Evolutionary conservation across 2,797 vertebrate genomes (phyloP).

Genomic region (Morelia viridis): DNA sequence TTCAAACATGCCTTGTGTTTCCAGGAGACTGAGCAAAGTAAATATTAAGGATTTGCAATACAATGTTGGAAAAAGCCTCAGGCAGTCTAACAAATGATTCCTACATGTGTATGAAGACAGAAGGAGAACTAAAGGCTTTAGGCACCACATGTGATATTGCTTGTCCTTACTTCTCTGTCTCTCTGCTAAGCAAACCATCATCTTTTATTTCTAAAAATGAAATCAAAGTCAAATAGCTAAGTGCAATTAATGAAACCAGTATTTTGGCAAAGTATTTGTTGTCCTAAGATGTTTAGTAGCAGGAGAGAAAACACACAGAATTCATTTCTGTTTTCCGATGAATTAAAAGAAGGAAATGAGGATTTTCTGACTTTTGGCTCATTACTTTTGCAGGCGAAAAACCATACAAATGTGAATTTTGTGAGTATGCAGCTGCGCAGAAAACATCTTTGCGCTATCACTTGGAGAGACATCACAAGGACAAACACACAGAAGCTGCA

Average conservation of each 20-base stretch:
- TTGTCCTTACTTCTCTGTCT: not conserved
- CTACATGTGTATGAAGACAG: not conserved
- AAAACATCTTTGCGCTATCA: conserved; percentile 96
- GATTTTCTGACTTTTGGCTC: not conserved
- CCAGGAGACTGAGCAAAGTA: not conserved
- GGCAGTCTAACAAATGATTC: not conserved
- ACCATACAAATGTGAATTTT: conserved; percentile 95
- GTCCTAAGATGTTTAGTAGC: not conserved
- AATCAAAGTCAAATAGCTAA: not conserved
- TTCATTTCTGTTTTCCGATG: rapidly evolving
- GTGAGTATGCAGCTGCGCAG: conserved; percentile 95
- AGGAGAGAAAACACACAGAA: not conserved
- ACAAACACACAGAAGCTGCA: conserved; percentile 74
- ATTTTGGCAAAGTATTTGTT: conserved; percentile 19
- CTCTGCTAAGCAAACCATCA: conserved; percentile 33
- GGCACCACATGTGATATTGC: not conserved
- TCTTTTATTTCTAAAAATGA: not conserved
- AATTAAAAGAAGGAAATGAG: not conserved
- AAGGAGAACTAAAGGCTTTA: not conserved
- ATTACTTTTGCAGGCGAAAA: conserved; percentile 88
- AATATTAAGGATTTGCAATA: not conserved
- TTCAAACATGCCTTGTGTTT: not conserved
- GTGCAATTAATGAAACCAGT: conserved; percentile 44
- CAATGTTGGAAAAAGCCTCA: not conserved
- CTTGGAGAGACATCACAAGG: conserved; percentile 92